Evolutionary conservation across 1,140 invertebrate genomes (phyloP).

Genomic region (Cecropterus lyciades): DNA sequence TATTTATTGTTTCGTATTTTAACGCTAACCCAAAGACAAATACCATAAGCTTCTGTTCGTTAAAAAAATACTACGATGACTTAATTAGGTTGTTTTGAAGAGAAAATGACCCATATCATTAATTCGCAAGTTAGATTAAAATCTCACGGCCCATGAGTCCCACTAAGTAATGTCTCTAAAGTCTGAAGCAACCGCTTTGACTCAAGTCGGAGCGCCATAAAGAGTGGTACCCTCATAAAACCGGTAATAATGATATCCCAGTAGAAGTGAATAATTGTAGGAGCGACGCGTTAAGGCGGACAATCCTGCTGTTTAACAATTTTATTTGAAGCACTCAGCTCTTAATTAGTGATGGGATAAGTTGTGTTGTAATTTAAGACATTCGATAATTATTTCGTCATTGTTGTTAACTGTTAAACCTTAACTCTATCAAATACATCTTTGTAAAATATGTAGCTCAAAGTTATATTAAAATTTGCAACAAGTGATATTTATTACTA

Average conservation of each 20-base stretch:
- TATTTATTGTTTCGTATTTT: too few species aligned
- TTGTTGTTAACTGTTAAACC: too few species aligned
- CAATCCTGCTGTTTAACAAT: slow-evolving; percentile 45
- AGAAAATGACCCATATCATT: slow-evolving; percentile 8
- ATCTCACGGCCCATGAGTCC: slow-evolving; percentile 11
- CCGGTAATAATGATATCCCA: slow-evolving; percentile 50
- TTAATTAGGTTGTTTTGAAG: too few species aligned
- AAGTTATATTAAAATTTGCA: too few species aligned
- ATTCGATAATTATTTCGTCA: too few species aligned
- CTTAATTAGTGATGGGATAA: neutral
- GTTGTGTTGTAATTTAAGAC: too few species aligned
- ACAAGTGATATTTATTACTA: too few species aligned
- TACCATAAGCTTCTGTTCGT: too few species aligned
- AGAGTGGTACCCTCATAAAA: slow-evolving; percentile 52
- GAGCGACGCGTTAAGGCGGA: slow-evolving; percentile 40
- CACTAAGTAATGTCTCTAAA: slow-evolving; percentile 21
- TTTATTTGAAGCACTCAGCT: slow-evolving; percentile 29
- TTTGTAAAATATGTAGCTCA: too few species aligned
- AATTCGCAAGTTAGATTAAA: slow-evolving; percentile 29
- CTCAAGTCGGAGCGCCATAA: slow-evolving; percentile 35
- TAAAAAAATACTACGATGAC: too few species aligned
- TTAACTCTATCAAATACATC: too few species aligned
- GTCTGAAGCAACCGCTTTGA: slow-evolving; percentile 5
- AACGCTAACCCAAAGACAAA: too few species aligned
- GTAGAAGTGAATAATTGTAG: slow-evolving; percentile 49